Percentiles rank a stretch among this genome's conserved stretches.
Evolutionary conservation across 2,113 vertebrate species (phyloP).

Genomic region (Cathartes aura): DNA sequence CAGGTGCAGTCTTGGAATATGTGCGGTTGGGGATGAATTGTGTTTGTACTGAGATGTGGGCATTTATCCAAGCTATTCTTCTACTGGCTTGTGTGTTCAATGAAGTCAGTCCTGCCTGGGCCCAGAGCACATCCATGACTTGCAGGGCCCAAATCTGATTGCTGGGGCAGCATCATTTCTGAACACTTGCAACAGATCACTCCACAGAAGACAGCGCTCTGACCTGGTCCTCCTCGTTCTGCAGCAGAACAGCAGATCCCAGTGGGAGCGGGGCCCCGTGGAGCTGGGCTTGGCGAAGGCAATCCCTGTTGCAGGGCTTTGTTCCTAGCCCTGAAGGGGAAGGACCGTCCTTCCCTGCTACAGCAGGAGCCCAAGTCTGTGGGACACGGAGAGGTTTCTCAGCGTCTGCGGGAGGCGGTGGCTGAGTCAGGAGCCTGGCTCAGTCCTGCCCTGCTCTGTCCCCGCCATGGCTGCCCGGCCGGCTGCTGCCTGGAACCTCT

Average conservation of each 20-base stretch:
- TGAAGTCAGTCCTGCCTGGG: not conserved
- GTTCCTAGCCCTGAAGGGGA: too few species aligned
- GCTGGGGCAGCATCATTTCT: not conserved
- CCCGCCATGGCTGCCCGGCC: fast-evolving
- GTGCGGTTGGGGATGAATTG: not conserved
- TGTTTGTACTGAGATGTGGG: not conserved
- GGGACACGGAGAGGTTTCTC: not conserved
- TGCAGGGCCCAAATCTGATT: not conserved
- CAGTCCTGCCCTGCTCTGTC: not conserved
- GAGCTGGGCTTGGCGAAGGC: not conserved
- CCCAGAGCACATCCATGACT: not conserved
- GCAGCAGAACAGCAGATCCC: not conserved
- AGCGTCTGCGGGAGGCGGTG: fast-evolving
- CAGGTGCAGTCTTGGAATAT: not conserved
- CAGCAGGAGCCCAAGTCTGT: not conserved
- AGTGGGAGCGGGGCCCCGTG: fast-evolving
- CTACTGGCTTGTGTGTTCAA: not conserved
- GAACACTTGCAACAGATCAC: not conserved
- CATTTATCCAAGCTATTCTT: not conserved
- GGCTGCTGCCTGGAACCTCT: not conserved
- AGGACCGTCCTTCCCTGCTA: not conserved
- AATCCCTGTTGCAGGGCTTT: not conserved
- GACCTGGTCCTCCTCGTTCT: not conserved
- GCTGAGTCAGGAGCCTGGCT: not conserved
- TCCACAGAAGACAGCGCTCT: not conserved